Base-by-base conservation (phyloP, 2,888 invertebrate species). In the Ophion costatus region DNA sequence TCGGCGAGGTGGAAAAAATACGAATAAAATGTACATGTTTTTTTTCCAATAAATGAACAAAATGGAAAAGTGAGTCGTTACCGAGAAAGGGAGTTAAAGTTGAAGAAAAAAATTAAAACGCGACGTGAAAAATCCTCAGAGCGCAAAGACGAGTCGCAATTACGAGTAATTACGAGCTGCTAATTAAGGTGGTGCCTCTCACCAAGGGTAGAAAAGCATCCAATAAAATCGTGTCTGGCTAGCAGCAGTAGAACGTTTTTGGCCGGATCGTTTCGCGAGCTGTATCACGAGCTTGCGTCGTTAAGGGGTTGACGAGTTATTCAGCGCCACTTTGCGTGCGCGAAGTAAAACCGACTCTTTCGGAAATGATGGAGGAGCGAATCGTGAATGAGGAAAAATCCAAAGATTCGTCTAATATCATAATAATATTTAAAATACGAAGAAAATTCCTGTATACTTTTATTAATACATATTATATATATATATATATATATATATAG, bases 121-220 rank as follows among this genome's bases (percentile, higher is more conserved):
- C 59, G 22, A 42, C 63, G 42, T 24, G 42, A 38, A 33, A 66
- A 51, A 80, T 56, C 77, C 63, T 51, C 51, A 33, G 63, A 57
- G 79, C 76, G 73, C 69, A 74, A 84, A 81, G 88, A 82, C 87
- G 85, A 89, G 88, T 88, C 87, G 89, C 90, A 91, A 91, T 91
- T 91, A 90, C 87, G 89, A 89, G 89, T 90, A 91, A 91, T 90
- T 90, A 90, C 84, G 90, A 90, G 89, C 79, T 88, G 86, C 89
- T 90, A 91, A 91, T 90, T 90, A 91, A 90, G 87, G 88, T 56
- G 73, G 69, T 75, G 71, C 75, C 71, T 51, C 63, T 42, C 33
- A n/a, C 63, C 61, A 70, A 42, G 64, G 4, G 10, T 29, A 20
- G 56, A 79, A 56, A 64, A 63, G n/a, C 56, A 42, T 69, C 17